phyloP scores from a whole-genome alignment of 2,113 vertebrate genomes.

The Lynx canadensis region DNA sequence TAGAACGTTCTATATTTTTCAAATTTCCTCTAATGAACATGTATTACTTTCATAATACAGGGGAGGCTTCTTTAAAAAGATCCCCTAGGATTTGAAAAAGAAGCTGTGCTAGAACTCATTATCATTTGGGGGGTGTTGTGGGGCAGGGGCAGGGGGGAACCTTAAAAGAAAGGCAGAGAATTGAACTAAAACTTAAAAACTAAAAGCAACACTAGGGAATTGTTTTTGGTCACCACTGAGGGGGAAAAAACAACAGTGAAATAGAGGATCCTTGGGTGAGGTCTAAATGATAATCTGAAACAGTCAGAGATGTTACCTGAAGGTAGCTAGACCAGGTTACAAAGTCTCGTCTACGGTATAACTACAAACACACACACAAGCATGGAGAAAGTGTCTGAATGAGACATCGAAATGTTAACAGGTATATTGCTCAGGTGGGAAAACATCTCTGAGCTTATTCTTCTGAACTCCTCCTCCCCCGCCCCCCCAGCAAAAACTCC shows the following conservation, averaged over 20 bases:
- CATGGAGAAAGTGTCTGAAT: neutral
- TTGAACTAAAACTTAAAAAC: neutral
- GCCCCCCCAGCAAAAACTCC: neutral
- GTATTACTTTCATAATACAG: slow-evolving; percentile 20
- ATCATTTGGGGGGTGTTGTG: neutral
- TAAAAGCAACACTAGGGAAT: neutral
- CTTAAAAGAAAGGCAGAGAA: slow-evolving; percentile 24
- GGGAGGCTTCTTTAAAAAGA: neutral
- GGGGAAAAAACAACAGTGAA: neutral
- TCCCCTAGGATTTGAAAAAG: slow-evolving; percentile 30
- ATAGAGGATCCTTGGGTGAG: neutral
- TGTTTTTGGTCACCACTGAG: neutral
- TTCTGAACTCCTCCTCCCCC: neutral
- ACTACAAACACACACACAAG: neutral
- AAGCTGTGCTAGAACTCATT: neutral
- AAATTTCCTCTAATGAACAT: slow-evolving; percentile 39
- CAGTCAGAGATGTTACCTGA: neutral
- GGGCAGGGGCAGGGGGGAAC: neutral
- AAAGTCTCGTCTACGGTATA: neutral
- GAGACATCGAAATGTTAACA: neutral
- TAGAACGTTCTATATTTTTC: neutral
- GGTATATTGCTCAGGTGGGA: neutral
- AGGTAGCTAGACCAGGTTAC: neutral
- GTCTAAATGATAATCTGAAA: neutral
- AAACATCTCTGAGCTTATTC: neutral